Base-by-base conservation (phyloP, 2,797 vertebrate genomes). In the Hippopotamyrus pictus region DNA sequence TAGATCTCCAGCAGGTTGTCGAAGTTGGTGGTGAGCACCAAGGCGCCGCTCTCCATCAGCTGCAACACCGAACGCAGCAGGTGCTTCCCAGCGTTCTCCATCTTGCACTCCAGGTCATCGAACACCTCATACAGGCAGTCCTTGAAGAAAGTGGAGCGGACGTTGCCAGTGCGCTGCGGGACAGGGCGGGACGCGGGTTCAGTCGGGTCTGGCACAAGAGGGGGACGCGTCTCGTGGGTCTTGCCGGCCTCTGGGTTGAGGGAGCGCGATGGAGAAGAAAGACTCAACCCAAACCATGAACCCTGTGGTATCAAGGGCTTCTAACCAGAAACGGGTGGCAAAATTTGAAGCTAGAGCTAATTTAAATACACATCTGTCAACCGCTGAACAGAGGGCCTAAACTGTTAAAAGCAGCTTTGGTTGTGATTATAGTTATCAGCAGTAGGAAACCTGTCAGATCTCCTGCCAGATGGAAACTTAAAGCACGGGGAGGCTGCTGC, bases 121-220 rank as follows among this genome's bases (percentile, higher is more conserved):
- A 99, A 99, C 93, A 99, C 98, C 93, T 99, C 97, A 0, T 99
- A 99, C 2, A 99, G 96, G 92, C 98, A 99, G 95, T 99, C 98
- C 92, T 99, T 99, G 94, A 99, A 99, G 94, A 99, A 99, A 0
- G 98, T 98, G 90, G 98, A 99, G 57, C 97, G 96, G 62, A 98
- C 97, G 3, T 98, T 98, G 91, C 98, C 98, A 2, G 97, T 99
- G 93, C 97, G 96, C 98, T 99, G 94, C 8, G 25, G 83, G 54
- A 46, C 6, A 44, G 54, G 69, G 53, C 1, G 17, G 69, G 84
- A 69, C 19, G 62, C 11, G 17, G 17, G 57, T 88, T 88, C 41
- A 88, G 59, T 88, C 57, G 33, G 22, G 44, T 65, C 87, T 51
- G 44, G 33, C 51, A 87, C 51, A 87, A 87, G 53, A 33, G 17